phyloP scores from a whole-genome alignment of 2,797 vertebrate genomes.

The Chelmon rostratus region DNA sequence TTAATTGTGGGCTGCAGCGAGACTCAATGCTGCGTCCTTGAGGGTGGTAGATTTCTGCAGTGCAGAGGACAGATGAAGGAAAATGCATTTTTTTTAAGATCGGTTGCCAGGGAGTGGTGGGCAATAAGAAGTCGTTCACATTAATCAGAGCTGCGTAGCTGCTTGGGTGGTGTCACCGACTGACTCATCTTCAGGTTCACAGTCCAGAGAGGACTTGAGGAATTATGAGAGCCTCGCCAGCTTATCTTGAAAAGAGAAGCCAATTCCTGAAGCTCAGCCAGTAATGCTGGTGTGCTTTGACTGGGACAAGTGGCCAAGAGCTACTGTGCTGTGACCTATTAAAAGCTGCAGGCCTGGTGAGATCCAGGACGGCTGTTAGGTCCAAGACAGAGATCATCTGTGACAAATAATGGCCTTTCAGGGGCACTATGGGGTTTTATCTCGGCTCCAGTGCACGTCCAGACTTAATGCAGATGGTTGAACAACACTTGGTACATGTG shows the following conservation, averaged over 20 bases:
- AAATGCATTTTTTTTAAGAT: conserved; percentile 44
- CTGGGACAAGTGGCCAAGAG: conserved; percentile 22
- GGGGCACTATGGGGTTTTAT: conserved; percentile 5
- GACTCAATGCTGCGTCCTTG: not conserved
- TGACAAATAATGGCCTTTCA: conserved; percentile 48
- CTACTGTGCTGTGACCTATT: conserved; percentile 31
- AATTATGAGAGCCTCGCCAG: not conserved
- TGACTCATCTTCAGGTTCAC: conserved; percentile 34
- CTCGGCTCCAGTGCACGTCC: conserved; percentile 16
- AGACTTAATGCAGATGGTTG: conserved; percentile 24
- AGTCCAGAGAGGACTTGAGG: not conserved
- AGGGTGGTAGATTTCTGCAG: conserved; percentile 30
- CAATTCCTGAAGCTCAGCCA: not conserved
- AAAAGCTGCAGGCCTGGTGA: conserved; percentile 31
- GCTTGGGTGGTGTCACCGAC: conserved; percentile 31
- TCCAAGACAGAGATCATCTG: conserved; percentile 48
- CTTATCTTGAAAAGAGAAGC: not conserved
- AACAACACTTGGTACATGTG: conserved; percentile 47
- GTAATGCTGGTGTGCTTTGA: conserved; percentile 6
- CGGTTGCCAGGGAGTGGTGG: conserved; percentile 58
- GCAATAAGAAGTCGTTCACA: conserved; percentile 39
- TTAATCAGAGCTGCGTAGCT: conserved; percentile 44
- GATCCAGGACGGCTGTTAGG: conserved; percentile 29
- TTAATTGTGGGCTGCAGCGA: not conserved
- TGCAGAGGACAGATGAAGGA: conserved; percentile 52